Percentiles rank a stretch among this genome's conserved stretches.
These are phyloP conservation scores for Euphydryas editha DNA, from an alignment of 2,888 invertebrate genomes.

Conservation along the genomic window DNA sequence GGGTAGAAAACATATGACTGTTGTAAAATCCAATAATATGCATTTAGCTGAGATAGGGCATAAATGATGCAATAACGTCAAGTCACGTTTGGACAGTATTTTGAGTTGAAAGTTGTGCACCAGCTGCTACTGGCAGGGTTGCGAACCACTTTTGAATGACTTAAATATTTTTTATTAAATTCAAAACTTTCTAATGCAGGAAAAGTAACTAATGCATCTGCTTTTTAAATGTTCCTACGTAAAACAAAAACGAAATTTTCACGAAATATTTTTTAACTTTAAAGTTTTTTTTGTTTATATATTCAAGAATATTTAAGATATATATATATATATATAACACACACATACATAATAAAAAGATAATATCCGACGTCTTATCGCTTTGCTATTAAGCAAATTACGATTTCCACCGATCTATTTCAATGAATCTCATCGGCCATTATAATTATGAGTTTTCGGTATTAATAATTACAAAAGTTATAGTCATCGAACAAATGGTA, in stretches of 20 bases:
- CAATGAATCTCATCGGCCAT: conserved; percentile 35
- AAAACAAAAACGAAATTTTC: background rate
- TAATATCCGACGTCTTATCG: background rate
- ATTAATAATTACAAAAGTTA: conserved; percentile 75
- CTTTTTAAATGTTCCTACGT: background rate
- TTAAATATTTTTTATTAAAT: conserved; percentile 33
- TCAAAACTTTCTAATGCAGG: conserved; percentile 21
- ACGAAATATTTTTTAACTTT: background rate
- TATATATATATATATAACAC: too few species aligned
- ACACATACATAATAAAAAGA: background rate
- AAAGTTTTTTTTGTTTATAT: too few species aligned
- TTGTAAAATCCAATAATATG: conserved; percentile 35
- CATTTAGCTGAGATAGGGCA: conserved; percentile 41
- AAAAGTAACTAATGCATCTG: background rate
- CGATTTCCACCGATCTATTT: conserved; percentile 26
- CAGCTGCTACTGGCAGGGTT: conserved; percentile 46
- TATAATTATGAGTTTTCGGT: conserved; percentile 55
- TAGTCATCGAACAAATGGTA: conserved; percentile 74
- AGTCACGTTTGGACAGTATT: conserved; percentile 69
- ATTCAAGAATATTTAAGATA: too few species aligned
- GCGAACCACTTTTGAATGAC: conserved; percentile 44
- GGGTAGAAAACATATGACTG: background rate
- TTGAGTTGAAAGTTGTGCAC: conserved; percentile 48
- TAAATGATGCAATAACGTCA: conserved; percentile 50
- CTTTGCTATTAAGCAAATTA: background rate